phyloP scores from a whole-genome alignment of 2,888 invertebrate species.

The Ypsolopha scabrella region DNA sequence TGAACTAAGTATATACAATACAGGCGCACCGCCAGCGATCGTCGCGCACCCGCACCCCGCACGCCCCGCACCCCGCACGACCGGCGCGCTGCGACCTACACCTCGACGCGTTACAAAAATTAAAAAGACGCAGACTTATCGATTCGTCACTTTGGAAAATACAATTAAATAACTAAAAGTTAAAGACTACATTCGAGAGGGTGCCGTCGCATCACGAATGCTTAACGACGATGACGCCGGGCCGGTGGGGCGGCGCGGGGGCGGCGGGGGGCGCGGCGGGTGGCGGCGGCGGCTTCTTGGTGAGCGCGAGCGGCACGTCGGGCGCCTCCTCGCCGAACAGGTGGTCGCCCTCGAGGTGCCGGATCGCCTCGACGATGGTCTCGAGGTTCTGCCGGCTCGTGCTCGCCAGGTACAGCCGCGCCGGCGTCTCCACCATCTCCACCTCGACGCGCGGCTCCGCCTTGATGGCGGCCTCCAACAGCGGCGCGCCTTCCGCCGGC shows the following conservation, averaged over 20 bases:
- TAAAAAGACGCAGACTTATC: slow-evolving; percentile 64
- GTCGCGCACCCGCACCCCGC: not conserved
- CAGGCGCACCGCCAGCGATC: slow-evolving; percentile 31
- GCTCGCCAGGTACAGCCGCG: slow-evolving; percentile 57
- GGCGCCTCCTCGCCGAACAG: slow-evolving; percentile 83
- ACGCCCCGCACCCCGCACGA: not conserved
- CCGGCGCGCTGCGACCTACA: slow-evolving; percentile 20
- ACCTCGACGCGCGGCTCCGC: slow-evolving; percentile 88
- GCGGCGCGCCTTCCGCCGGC: slow-evolving; percentile 58
- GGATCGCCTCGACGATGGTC: slow-evolving; percentile 98
- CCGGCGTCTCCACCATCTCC: slow-evolving; percentile 70
- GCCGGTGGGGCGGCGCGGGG: slow-evolving; percentile 76
- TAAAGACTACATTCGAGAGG: slow-evolving; percentile 65
- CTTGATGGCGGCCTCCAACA: slow-evolving; percentile 88
- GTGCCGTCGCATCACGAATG: slow-evolving; percentile 77
- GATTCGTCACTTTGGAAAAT: slow-evolving; percentile 66
- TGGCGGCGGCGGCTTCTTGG: slow-evolving; percentile 59
- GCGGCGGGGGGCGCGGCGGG: slow-evolving; percentile 60
- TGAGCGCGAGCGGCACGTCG: slow-evolving; percentile 73
- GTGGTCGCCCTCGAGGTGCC: slow-evolving; percentile 97
- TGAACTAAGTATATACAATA: slow-evolving; percentile 11
- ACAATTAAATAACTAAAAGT: slow-evolving; percentile 56
- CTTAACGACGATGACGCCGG: slow-evolving; percentile 92
- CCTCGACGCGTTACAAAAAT: slow-evolving; percentile 44
- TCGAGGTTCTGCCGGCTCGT: slow-evolving; percentile 95